Percentiles rank a stretch among this genome's conserved stretches.
Evolutionary conservation across 2,797 vertebrate species (phyloP).

Genomic region (Harpagifer antarcticus): DNA sequence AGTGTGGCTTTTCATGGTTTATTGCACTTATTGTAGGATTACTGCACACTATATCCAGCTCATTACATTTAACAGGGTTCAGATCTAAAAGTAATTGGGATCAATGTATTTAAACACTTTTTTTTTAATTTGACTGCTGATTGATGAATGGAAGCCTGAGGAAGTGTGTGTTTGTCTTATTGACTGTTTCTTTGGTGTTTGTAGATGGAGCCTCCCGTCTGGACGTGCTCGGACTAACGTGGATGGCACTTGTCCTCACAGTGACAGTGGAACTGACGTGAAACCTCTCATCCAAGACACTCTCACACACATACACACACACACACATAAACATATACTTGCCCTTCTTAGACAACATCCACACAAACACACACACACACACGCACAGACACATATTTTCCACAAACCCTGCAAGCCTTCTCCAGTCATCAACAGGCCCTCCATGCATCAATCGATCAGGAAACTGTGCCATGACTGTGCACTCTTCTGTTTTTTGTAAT

Average conservation of each 20-base stretch:
- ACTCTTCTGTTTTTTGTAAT: conserved; percentile 72
- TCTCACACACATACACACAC: conserved; percentile 29
- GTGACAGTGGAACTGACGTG: conserved; percentile 96
- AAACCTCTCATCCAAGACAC: conserved; percentile 71
- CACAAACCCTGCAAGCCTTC: conserved; percentile 76
- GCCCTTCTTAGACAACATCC: conserved; percentile 49
- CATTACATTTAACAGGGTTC: neutral
- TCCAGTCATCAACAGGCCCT: conserved; percentile 75
- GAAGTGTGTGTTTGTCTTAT: conserved; percentile 23
- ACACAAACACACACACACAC: conserved; percentile 21
- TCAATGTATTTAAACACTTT: neutral
- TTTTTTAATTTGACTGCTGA: neutral
- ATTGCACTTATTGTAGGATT: too few relatives aligned
- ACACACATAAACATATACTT: conserved; percentile 40
- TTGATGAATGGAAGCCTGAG: neutral
- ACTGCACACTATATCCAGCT: neutral
- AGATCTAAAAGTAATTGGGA: neutral
- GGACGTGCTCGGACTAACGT: conserved; percentile 81
- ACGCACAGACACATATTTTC: conserved; percentile 37
- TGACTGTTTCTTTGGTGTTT: conserved; percentile 36
- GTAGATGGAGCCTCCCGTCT: conserved; percentile 76
- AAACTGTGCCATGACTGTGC: conserved; percentile 69
- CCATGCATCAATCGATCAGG: conserved; percentile 76
- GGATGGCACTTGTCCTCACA: conserved; percentile 92
- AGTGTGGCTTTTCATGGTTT: too few relatives aligned